phyloP scores from a whole-genome alignment of 2,797 vertebrate species.

The Thalassophryne amazonica region DNA sequence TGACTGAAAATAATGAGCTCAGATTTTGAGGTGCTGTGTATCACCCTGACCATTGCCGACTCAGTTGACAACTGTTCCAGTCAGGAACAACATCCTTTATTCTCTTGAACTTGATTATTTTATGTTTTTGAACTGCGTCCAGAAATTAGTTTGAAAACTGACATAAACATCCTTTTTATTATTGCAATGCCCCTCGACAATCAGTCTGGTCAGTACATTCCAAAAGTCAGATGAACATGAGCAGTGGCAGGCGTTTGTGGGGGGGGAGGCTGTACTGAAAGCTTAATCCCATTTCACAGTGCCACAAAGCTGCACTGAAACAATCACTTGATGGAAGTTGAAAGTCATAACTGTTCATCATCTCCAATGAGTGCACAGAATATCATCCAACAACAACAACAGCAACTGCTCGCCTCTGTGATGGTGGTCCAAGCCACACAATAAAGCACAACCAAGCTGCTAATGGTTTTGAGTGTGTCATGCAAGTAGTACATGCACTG shows the following conservation, averaged over 20 bases:
- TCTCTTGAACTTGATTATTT: conserved; percentile 26
- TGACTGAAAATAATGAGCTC: too few species aligned
- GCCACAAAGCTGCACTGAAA: conserved; percentile 56
- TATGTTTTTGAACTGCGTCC: conserved; percentile 14
- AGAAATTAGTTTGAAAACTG: conserved; percentile 6
- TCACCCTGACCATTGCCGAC: too few species aligned
- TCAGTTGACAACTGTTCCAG: too few species aligned
- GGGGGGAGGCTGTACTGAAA: conserved; percentile 44
- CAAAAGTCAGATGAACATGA: conserved; percentile 47
- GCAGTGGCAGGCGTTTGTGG: conserved; percentile 40
- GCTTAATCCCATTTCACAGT: conserved; percentile 74
- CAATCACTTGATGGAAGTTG: conserved; percentile 76
- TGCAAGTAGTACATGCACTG: conserved; percentile 57
- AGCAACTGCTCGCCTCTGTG: conserved; percentile 47
- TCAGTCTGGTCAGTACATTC: conserved; percentile 44
- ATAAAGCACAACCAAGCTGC: background rate
- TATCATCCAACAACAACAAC: conserved; percentile 56
- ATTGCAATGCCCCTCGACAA: conserved; percentile 31
- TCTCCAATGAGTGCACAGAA: conserved; percentile 68
- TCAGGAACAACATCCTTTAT: too few species aligned
- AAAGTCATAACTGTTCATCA: conserved; percentile 76
- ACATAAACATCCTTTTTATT: conserved; percentile 15
- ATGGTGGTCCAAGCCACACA: conserved; percentile 45
- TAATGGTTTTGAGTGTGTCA: conserved; percentile 30
- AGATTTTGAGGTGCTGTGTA: too few species aligned